phyloP scores from a whole-genome alignment of 92 coral and sea anemone genomes.

The Epizoanthus scotinus region DNA sequence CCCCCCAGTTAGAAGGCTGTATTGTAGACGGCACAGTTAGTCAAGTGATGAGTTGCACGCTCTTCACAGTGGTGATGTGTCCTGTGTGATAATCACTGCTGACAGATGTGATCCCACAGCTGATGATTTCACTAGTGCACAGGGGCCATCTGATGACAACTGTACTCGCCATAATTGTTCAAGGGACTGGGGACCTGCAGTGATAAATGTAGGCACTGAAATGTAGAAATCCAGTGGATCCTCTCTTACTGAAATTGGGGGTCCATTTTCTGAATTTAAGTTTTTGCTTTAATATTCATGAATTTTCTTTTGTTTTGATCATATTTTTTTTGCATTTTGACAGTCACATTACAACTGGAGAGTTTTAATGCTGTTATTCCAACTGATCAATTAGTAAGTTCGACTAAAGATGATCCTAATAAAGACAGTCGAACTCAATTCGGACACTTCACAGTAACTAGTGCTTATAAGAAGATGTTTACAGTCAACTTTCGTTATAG shows the following conservation, averaged over 20 bases:
- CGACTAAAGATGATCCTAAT: too few species aligned
- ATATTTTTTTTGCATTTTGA: too few species aligned
- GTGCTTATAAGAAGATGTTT: not conserved
- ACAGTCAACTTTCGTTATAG: too few species aligned
- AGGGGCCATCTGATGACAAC: slow-evolving; percentile 47
- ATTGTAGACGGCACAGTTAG: not conserved
- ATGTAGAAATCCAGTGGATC: not conserved
- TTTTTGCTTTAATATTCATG: not conserved
- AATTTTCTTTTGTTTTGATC: not conserved
- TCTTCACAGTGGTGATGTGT: slow-evolving; percentile 3
- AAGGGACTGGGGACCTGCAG: too few species aligned
- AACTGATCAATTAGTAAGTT: too few species aligned
- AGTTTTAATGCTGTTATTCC: too few species aligned
- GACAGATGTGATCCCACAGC: slow-evolving; percentile 23
- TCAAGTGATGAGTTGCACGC: slow-evolving; percentile 46
- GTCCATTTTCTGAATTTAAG: not conserved
- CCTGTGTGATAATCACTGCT: slow-evolving; percentile 33
- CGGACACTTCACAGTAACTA: too few species aligned
- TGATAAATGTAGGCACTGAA: not conserved
- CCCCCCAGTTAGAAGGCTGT: too few species aligned
- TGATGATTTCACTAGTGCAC: slow-evolving; percentile 34
- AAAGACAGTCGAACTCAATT: too few species aligned
- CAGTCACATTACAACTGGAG: too few species aligned
- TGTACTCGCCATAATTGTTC: too few species aligned
- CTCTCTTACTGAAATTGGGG: slow-evolving; percentile 1